Conservation (phyloP, 92 coral and sea anemone genomes). For the Porites lobata region DNA sequence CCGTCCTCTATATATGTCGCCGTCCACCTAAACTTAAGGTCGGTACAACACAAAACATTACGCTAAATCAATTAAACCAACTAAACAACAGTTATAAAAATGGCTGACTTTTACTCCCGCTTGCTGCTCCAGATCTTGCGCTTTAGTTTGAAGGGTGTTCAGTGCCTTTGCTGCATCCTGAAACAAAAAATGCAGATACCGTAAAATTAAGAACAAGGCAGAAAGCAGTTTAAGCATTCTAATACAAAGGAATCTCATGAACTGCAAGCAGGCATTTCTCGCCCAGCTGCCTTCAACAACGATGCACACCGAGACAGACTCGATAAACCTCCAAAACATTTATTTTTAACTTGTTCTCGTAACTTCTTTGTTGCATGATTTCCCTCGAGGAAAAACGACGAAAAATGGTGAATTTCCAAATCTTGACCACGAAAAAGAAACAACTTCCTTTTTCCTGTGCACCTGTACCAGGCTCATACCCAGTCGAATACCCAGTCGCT, state of each 20-base stretch:
- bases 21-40: too few species aligned
- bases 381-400: constrained; percentile 22
- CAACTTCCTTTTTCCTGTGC: neutral
- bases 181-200: neutral
- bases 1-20: too few species aligned
- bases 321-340: neutral
- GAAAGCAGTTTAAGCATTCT: neutral
- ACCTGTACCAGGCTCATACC: too few species aligned
- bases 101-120: constrained; percentile 91
- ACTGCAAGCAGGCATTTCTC: too few species aligned
- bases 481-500: too few species aligned
- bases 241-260: too few species aligned
- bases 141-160: constrained; percentile 94
- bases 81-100: neutral
- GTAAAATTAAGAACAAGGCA: neutral
- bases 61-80: neutral
- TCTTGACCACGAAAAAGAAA: constrained; percentile 10
- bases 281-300: too few species aligned
- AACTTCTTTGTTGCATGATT: constrained; percentile 45
- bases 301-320: neutral
- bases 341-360: constrained; percentile 24
- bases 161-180: constrained; percentile 96
- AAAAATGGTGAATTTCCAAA: constrained; percentile 21
- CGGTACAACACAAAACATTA: neutral
- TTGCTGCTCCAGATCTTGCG: constrained; percentile 86